These are phyloP conservation scores for Acanthurus tractus DNA, from an alignment of 2,797 vertebrate genomes.

Conservation along the genomic window DNA sequence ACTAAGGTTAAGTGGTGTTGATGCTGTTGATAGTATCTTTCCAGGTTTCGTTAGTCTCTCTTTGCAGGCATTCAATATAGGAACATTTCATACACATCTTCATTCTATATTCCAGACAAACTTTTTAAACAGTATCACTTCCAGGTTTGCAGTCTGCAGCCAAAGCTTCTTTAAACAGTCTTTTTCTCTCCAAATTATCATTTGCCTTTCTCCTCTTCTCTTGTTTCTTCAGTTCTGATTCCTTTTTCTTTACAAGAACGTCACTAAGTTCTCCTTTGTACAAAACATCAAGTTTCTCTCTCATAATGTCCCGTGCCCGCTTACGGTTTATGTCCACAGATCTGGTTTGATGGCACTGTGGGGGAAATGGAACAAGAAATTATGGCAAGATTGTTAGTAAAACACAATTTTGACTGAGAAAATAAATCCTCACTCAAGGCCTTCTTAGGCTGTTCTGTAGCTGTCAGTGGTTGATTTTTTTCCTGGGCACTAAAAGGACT, in stretches of 20 bases:
- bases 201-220: slow-evolving; percentile 90
- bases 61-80: background rate
- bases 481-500: background rate
- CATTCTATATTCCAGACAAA: background rate
- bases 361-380: background rate
- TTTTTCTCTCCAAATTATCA: slow-evolving; percentile 92
- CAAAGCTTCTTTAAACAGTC: slow-evolving; percentile 86
- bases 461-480: background rate
- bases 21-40: background rate
- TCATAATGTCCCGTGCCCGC: slow-evolving; percentile 91
- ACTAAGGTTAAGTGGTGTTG: background rate
- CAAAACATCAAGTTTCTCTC: slow-evolving; percentile 90
- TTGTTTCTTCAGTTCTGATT: slow-evolving; percentile 87
- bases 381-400: background rate
- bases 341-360: slow-evolving; percentile 96
- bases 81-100: background rate
- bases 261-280: slow-evolving; percentile 91
- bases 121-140: slow-evolving; percentile 51
- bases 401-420: background rate
- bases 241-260: slow-evolving; percentile 84
- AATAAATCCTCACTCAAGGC: background rate
- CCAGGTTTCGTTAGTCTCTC: background rate
- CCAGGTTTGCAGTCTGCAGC: slow-evolving; percentile 58
- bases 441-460: background rate
- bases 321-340: slow-evolving; percentile 92